Evolutionary conservation across 2,888 invertebrate species (phyloP), one percentile per base, ranked within the genome.

Genomic region (Poecilobothrus nobilitatus): DNA sequence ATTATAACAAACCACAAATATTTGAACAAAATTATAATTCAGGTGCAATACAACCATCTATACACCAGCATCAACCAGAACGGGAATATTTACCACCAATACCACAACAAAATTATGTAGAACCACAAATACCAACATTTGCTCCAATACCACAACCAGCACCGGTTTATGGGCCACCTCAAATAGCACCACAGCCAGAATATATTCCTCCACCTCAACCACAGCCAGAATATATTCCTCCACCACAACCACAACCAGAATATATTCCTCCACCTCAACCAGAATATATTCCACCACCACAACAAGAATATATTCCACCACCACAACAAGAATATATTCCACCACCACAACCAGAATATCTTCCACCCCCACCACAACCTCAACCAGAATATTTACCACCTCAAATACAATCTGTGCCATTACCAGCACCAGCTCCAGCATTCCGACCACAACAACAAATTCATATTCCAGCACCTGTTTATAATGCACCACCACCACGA

Each of bases 1-100:
- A n/a, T 53, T 53, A 53, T 53, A 41, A 41, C 7, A 53, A n/a
- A 18, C 53, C 53, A 53, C 53, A 12, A n/a, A 18, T 53, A 12
- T 53, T 53, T 53, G 53, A 53, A 53, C 53, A 53, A 53, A 53
- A 53, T 53, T 15, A 53, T 53, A n/a, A 53, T 53, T 15, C 53
- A 53, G 6, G 9, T 6, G 5, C 53, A 12, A 53, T 53, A 18
- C 53, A 53, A 53, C 53, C 53, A 53, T 53, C 53, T 18, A 27
- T 27, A 27, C 27, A 27, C 5, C 27, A 27, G 27, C 53, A 9
- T 12, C 15, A 12, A 2, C 18, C 53, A 18, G 53, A 53, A 53
- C 15, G 53, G 18, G 53, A 53, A 53, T 53, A 53, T 53, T 53
- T 53, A 53, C 53, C 53, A 53, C 53, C 53, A 53, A 2, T 2